Percentiles rank a stretch among this genome's conserved stretches.
phyloP scores from a whole-genome alignment of 2,113 vertebrate genomes.

The Cyanocitta stelleri region DNA sequence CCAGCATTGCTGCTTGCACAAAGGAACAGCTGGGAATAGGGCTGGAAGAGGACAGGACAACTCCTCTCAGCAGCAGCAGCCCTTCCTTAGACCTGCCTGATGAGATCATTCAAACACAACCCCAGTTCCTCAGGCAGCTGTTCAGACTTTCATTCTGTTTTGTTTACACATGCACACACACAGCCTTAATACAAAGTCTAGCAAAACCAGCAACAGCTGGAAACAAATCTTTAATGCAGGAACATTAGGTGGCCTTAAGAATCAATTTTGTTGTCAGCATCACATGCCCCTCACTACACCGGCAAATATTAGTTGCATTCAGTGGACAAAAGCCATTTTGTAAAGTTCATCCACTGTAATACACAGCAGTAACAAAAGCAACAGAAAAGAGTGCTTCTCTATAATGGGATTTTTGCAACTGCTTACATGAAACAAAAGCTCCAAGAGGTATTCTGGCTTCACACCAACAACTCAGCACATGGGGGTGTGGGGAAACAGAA shows the following conservation, averaged over 20 bases:
- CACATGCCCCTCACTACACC: accelerated
- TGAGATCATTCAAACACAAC: background rate
- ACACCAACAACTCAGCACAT: background rate
- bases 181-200: background rate
- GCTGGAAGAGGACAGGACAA: background rate
- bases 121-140: background rate
- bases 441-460: background rate
- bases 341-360: background rate
- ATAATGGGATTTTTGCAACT: background rate
- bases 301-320: background rate
- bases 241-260: background rate
- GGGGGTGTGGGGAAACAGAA: background rate
- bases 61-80: background rate
- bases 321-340: background rate
- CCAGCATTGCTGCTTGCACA: background rate
- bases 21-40: background rate
- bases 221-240: background rate
- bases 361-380: background rate
- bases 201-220: background rate
- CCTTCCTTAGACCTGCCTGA: background rate
- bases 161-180: background rate
- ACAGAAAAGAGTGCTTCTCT: background rate
- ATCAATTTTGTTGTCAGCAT: background rate
- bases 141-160: background rate
- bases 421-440: background rate